Conservation (phyloP, 1,140 invertebrate species). For the Euwallacea fornicatus region DNA sequence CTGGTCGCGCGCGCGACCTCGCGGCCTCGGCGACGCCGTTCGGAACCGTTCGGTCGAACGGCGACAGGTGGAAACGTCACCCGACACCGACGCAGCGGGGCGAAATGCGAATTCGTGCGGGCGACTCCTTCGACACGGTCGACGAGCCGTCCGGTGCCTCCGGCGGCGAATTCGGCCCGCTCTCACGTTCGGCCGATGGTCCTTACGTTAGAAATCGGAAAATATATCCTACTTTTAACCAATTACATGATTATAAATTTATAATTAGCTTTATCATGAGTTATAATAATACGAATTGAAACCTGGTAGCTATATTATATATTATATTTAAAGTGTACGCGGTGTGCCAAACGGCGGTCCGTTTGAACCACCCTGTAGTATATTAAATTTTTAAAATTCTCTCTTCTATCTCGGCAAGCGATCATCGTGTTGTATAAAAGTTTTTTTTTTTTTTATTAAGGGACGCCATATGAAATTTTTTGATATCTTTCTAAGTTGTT, state of each 20-base stretch:
- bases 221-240: conserved; percentile 34
- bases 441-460: conserved; percentile 39
- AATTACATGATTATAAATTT: conserved; percentile 29
- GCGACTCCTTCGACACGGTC: no score
- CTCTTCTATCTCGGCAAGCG: not conserved
- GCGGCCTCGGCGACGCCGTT: no score
- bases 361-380: no score
- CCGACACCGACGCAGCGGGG: no score
- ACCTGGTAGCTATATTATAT: conserved; percentile 21
- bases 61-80: no score
- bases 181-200: no score
- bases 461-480: conserved; percentile 52
- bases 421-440: conserved; percentile 48
- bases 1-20: no score
- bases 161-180: no score
- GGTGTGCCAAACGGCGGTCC: not conserved
- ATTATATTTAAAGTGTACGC: conserved; percentile 3
- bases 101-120: no score
- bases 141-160: no score
- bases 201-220: conserved; percentile 19
- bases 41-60: no score
- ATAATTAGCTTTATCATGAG: conserved; percentile 21
- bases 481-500: conserved; percentile 50
- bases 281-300: conserved; percentile 26
- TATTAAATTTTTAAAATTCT: not conserved